phyloP scores from a whole-genome alignment of 2,888 invertebrate species.

The Myathropa florea region DNA sequence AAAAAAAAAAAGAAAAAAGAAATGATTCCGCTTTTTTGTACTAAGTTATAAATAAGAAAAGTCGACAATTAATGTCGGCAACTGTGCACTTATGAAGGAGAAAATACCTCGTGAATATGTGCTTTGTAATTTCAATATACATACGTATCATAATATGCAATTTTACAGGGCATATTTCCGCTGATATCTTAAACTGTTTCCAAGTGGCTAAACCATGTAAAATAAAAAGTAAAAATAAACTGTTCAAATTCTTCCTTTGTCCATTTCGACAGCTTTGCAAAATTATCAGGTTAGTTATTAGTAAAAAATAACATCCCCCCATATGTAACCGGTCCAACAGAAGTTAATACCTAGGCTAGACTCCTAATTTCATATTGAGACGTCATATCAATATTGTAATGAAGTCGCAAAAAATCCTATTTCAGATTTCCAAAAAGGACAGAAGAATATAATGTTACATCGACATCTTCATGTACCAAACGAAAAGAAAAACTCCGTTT shows the following conservation, averaged over 20 bases:
- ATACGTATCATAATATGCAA: slow-evolving; percentile 45
- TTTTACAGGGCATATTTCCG: slow-evolving; percentile 70
- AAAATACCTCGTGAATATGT: neutral
- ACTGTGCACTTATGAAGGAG: neutral
- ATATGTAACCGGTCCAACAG: neutral
- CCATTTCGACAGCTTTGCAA: slow-evolving; percentile 77
- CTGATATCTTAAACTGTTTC: slow-evolving; percentile 71
- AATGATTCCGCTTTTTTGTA: neutral
- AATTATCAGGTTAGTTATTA: slow-evolving; percentile 77
- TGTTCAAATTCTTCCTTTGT: slow-evolving; percentile 74
- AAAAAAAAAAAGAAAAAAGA: too few species aligned
- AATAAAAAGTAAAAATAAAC: slow-evolving; percentile 70
- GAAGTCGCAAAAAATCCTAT: slow-evolving; percentile 72
- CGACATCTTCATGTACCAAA: slow-evolving; percentile 32
- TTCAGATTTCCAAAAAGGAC: slow-evolving; percentile 80
- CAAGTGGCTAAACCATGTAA: slow-evolving; percentile 72
- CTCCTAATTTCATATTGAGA: slow-evolving; percentile 6
- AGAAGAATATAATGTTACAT: slow-evolving; percentile 78
- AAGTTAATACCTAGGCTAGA: slow-evolving; percentile 42
- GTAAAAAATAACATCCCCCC: slow-evolving; percentile 14
- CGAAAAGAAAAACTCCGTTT: slow-evolving; percentile 71
- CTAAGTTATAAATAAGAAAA: neutral
- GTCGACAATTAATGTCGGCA: neutral
- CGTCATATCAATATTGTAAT: slow-evolving; percentile 2
- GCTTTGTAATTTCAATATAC: neutral